These are phyloP conservation scores for Aphis gossypii DNA, from an alignment of 1,140 invertebrate species.

Conservation along the genomic window DNA sequence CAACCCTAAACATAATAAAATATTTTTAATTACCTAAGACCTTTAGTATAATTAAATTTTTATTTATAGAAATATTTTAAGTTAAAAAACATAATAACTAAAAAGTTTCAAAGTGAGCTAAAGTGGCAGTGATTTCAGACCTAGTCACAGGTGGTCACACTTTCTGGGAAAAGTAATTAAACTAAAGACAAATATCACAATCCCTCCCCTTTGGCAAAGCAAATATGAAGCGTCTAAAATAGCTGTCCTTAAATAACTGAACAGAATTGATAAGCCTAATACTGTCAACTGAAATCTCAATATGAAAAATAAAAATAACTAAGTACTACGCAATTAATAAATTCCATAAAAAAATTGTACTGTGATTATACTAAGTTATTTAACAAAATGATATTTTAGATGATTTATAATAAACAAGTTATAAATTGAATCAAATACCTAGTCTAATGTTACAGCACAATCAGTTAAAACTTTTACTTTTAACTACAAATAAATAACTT, in stretches of 20 bases:
- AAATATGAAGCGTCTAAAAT: background rate
- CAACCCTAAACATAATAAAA: conserved; percentile 1
- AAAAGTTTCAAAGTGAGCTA: background rate
- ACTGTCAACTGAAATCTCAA: fast-evolving
- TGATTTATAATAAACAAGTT: background rate
- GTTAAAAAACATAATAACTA: background rate
- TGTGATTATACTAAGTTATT: background rate
- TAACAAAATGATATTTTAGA: background rate
- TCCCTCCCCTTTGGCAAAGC: background rate
- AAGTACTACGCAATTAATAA: background rate
- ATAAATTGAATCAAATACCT: background rate
- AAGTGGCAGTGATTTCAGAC: background rate
- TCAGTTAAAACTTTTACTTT: no score
- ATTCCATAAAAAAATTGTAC: background rate
- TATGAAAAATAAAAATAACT: background rate
- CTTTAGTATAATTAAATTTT: background rate
- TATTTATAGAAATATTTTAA: background rate
- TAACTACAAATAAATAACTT: no score
- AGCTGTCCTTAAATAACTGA: background rate
- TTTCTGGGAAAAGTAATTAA: background rate
- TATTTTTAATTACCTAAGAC: background rate
- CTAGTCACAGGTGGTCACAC: background rate
- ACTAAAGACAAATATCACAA: background rate
- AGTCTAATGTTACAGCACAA: no score
- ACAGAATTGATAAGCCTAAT: background rate